Percentiles rank a stretch among this genome's conserved stretches.
phyloP scores from a whole-genome alignment of 2,888 invertebrate species.

The Eilema depressum region DNA sequence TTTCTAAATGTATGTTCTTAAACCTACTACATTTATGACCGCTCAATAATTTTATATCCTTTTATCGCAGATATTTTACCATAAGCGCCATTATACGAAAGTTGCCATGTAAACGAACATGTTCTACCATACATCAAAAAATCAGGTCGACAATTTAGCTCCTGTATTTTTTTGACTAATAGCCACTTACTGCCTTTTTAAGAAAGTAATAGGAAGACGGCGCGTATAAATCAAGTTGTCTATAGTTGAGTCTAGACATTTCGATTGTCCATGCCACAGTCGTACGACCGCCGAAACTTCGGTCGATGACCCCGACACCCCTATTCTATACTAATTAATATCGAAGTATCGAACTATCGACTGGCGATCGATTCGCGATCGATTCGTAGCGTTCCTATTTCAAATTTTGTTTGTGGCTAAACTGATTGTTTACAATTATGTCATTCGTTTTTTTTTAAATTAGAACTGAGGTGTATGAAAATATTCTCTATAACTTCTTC shows the following conservation, averaged over 20 bases:
- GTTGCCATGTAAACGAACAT: no score
- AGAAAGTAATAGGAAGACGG: conserved; percentile 24
- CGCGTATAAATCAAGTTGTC: conserved; percentile 40
- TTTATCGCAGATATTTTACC: no score
- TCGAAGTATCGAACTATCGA: conserved; percentile 23
- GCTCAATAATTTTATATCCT: no score
- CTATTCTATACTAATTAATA: conserved; percentile 63
- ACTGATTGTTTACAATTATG: neutral
- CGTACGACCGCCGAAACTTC: conserved; percentile 56
- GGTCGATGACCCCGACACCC: conserved; percentile 67
- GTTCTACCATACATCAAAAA: no score
- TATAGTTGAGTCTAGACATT: conserved; percentile 54
- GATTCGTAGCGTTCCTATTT: neutral
- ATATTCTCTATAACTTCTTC: no score
- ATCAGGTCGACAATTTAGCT: no score
- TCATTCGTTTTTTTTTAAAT: neutral
- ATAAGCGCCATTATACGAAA: no score
- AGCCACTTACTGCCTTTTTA: neutral
- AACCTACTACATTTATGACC: no score
- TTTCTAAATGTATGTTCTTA: no score
- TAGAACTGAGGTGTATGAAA: neutral
- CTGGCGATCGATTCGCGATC: conserved; percentile 16
- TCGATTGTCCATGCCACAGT: conserved; percentile 49
- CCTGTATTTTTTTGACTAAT: neutral
- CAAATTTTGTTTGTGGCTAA: neutral